phyloP scores from a whole-genome alignment of 2,113 vertebrate species.

The Edolisoma coerulescens region DNA sequence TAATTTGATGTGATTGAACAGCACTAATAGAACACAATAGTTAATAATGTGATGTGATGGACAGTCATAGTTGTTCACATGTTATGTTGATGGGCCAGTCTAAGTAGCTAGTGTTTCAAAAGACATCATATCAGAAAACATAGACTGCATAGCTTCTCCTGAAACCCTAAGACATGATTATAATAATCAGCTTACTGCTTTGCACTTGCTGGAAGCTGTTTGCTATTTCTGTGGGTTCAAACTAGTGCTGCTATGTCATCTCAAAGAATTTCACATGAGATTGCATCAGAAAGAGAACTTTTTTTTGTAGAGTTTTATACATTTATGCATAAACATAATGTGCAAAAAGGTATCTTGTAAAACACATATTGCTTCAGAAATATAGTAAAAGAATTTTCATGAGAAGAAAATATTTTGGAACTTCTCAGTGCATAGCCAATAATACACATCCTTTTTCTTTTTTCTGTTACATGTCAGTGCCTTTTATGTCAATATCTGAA shows the following conservation, averaged over 20 bases:
- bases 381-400: background rate
- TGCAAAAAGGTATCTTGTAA: background rate
- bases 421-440: background rate
- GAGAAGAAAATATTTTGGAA: background rate
- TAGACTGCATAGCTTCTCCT: background rate
- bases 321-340: background rate
- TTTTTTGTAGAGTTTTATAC: background rate
- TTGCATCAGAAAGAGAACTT: background rate
- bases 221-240: slow-evolving; percentile 9
- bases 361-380: background rate
- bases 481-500: background rate
- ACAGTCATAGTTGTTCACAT: slow-evolving; percentile 32
- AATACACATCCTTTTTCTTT: background rate
- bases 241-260: background rate
- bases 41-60: slow-evolving; percentile 7
- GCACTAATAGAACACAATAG: background rate
- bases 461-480: accelerated
- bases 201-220: slow-evolving; percentile 45
- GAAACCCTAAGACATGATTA: background rate
- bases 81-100: background rate
- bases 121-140: background rate
- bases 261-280: background rate
- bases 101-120: slow-evolving; percentile 2
- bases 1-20: slow-evolving; percentile 18
- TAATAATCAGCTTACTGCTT: slow-evolving; percentile 40